Conservation (phyloP, 2,888 invertebrate genomes). For the Cheilosia vernalis region DNA sequence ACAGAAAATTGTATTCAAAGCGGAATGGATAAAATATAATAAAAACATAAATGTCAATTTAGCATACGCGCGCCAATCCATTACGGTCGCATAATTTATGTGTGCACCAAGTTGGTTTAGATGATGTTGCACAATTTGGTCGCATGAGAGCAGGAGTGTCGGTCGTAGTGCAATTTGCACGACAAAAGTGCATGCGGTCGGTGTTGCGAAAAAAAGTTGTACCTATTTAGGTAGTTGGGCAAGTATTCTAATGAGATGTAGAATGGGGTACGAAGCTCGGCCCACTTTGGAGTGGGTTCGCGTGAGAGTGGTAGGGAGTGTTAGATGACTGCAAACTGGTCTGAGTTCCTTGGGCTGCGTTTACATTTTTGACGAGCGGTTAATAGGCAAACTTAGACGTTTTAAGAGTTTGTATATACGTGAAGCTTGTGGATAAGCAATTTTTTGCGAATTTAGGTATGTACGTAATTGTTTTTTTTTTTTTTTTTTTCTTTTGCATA, state of each 20-base stretch:
- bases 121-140: conserved; percentile 68
- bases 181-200: conserved; percentile 45
- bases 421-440: no score
- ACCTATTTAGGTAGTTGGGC: conserved; percentile 8
- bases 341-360: neutral
- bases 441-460: no score
- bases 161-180: conserved; percentile 66
- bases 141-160: conserved; percentile 43
- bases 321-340: conserved; percentile 24
- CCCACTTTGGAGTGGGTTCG: conserved; percentile 51
- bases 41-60: conserved; percentile 78
- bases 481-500: no score
- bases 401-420: neutral
- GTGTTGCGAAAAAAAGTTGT: conserved; percentile 44
- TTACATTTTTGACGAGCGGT: neutral
- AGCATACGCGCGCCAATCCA: conserved; percentile 77
- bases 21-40: conserved; percentile 77
- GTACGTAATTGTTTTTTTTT: no score
- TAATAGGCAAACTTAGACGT: neutral
- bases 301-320: conserved; percentile 38
- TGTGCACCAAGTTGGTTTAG: conserved; percentile 60
- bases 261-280: conserved; percentile 43
- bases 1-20: conserved; percentile 62
- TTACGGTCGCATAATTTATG: conserved; percentile 77
- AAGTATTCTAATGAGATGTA: conserved; percentile 65